phyloP scores from a whole-genome alignment of 2,888 invertebrate species.

The Stenoptilia bipunctidactyla region DNA sequence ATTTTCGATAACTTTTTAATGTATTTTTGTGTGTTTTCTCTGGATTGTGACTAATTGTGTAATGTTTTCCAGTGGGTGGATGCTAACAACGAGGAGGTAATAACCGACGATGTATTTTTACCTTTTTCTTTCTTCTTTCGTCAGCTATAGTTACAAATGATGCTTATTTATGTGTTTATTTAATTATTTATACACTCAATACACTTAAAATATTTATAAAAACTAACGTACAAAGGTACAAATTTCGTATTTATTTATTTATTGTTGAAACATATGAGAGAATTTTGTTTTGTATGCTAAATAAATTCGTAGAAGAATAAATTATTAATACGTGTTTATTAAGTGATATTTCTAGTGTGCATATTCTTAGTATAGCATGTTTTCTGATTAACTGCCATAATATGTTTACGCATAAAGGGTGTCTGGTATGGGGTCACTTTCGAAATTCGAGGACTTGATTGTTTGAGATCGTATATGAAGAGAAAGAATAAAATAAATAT shows the following conservation, averaged over 20 bases:
- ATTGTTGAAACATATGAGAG: neutral
- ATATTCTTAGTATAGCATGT: no score
- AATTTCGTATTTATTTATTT: neutral
- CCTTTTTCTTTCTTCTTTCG: neutral
- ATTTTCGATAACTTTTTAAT: slow-evolving; percentile 14
- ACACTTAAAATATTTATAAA: neutral
- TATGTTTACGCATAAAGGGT: no score
- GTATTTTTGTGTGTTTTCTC: slow-evolving; percentile 20
- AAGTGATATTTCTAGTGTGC: no score
- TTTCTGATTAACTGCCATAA: no score
- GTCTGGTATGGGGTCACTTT: no score
- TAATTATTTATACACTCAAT: neutral
- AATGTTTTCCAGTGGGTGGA: slow-evolving; percentile 76
- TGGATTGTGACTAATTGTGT: slow-evolving; percentile 54
- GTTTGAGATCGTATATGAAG: no score
- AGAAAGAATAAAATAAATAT: no score
- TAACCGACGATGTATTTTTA: slow-evolving; percentile 20
- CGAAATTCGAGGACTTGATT: no score
- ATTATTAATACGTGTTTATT: no score
- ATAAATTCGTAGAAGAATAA: no score
- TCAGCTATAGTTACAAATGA: neutral
- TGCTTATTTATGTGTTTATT: no score
- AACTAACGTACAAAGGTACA: neutral
- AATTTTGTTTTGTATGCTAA: no score
- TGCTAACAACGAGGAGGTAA: slow-evolving; percentile 78